Percentiles rank a stretch among this genome's conserved stretches.
These are phyloP conservation scores for Malurus melanocephalus DNA, from an alignment of 2,113 vertebrate genomes.

Conservation along the genomic window DNA sequence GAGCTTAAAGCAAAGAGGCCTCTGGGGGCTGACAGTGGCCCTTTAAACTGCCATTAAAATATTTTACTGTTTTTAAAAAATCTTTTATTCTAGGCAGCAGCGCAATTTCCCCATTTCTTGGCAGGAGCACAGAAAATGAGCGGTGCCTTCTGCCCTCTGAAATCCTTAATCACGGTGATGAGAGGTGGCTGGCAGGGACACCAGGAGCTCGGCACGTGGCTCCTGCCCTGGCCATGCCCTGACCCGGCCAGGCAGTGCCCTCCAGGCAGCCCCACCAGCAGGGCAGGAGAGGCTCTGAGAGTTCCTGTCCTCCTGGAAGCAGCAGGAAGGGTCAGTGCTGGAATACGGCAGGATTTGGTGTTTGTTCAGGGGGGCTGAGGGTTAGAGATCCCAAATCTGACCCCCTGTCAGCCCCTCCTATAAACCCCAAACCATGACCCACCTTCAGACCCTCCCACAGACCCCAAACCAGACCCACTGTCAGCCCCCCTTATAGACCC, in stretches of 20 bases:
- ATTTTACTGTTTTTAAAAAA: slow-evolving; percentile 54
- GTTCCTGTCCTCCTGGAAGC: neutral
- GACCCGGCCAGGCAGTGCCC: accelerated
- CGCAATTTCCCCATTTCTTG: slow-evolving; percentile 40
- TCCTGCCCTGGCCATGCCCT: neutral
- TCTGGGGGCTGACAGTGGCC: neutral
- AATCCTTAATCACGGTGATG: neutral
- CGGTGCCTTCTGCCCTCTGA: slow-evolving; percentile 15
- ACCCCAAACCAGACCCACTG: no score
- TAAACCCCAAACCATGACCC: no score
- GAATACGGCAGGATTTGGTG: accelerated
- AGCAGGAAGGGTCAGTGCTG: neutral
- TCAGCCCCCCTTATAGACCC: no score
- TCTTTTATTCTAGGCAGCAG: slow-evolving; percentile 58
- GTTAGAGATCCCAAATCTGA: neutral
- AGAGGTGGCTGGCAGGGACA: neutral
- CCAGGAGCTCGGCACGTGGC: neutral
- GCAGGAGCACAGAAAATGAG: slow-evolving; percentile 42
- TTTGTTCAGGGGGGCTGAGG: accelerated
- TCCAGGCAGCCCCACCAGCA: accelerated
- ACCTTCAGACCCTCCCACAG: no score
- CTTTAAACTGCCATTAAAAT: slow-evolving; percentile 59
- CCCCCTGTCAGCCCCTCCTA: no score
- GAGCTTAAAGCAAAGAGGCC: slow-evolving; percentile 40
- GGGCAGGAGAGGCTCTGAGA: neutral